Conservation (phyloP, 2,113 vertebrate genomes). For the Prionailurus bengalensis region DNA sequence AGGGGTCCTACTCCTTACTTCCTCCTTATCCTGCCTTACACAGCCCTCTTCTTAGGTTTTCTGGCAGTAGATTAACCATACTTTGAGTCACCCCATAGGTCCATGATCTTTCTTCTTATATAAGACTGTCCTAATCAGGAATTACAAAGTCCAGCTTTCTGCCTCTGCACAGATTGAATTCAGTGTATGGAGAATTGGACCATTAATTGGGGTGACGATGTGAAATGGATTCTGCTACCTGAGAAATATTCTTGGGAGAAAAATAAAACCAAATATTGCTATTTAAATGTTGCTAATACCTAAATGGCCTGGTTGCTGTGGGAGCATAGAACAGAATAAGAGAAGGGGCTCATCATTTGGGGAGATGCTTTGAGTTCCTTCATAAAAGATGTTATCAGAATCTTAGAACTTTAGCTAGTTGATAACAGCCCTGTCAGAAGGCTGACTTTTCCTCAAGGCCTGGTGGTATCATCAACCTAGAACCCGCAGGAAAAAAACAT, state of each 20-base stretch:
- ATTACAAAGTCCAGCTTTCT: background rate
- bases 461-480: background rate
- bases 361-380: background rate
- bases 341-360: background rate
- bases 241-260: background rate
- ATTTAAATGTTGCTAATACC: background rate
- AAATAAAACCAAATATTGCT: background rate
- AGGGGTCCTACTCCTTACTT: background rate
- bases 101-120: background rate
- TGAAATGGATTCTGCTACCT: constrained; percentile 32
- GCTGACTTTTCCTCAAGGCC: background rate
- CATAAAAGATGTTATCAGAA: background rate
- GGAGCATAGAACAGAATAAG: background rate
- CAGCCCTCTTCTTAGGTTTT: background rate
- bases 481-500: background rate
- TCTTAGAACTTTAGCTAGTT: background rate
- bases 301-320: background rate
- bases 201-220: background rate
- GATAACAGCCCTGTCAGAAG: background rate
- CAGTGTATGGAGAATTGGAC: background rate
- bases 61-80: background rate
- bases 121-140: background rate
- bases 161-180: background rate
- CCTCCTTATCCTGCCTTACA: background rate
- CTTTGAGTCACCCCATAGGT: background rate